phyloP scores from a whole-genome alignment of 2,888 invertebrate genomes.

The Phasia obesa region DNA sequence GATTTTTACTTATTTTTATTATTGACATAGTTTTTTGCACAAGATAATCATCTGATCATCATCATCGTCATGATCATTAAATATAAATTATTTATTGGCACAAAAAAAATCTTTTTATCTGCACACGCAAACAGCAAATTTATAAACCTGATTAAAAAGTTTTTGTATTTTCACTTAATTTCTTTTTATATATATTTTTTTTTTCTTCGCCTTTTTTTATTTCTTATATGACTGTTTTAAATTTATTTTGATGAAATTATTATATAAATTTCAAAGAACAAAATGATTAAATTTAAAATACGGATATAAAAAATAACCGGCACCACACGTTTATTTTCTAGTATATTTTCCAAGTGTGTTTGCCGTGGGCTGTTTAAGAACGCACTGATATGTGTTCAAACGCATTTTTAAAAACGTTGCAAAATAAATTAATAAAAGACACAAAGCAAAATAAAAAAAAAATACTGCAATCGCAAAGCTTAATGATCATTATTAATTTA shows the following conservation, averaged over 20 bases:
- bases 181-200: too few relatives aligned
- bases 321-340: constrained; percentile 10
- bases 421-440: constrained; percentile 12
- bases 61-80: constrained; percentile 38
- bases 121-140: constrained; percentile 38
- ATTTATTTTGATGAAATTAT: background rate
- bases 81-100: constrained; percentile 42
- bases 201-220: too few relatives aligned
- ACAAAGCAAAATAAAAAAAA: background rate
- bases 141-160: background rate
- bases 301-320: constrained; percentile 23
- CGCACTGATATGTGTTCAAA: constrained; percentile 63
- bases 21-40: constrained; percentile 64
- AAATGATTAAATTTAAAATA: constrained; percentile 11
- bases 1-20: too few relatives aligned
- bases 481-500: constrained; percentile 53
- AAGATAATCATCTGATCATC: constrained; percentile 56
- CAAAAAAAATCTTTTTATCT: constrained; percentile 1
- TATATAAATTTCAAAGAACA: background rate
- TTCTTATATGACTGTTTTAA: background rate
- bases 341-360: constrained; percentile 11
- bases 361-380: constrained; percentile 66
- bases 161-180: background rate
- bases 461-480: constrained; percentile 35
- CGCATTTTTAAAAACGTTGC: constrained; percentile 55